Conservation (phyloP, 2,888 invertebrate genomes). For the Leptinotarsa haldemani region DNA sequence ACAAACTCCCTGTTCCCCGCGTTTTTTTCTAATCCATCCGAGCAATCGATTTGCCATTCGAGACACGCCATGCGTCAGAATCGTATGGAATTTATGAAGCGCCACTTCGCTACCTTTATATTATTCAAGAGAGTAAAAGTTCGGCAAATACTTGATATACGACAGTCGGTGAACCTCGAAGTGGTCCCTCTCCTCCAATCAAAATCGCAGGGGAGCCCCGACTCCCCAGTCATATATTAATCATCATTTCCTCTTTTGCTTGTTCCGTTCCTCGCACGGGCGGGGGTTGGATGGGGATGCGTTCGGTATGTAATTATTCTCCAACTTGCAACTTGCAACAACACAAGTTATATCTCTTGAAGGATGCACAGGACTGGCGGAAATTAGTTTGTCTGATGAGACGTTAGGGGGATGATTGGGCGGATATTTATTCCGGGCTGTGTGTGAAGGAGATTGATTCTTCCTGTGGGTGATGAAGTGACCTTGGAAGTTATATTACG, state of each 20-base stretch:
- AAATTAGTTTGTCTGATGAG: conserved; percentile 29
- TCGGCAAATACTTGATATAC: conserved; percentile 38
- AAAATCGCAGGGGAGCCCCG: conserved; percentile 47
- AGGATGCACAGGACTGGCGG: conserved; percentile 19
- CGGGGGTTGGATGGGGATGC: conserved; percentile 5
- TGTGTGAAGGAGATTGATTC: conserved; percentile 8
- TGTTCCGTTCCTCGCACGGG: conserved; percentile 24
- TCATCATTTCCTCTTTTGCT: conserved; percentile 39
- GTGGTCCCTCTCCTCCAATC: conserved; percentile 47
- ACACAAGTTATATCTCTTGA: conserved; percentile 16
- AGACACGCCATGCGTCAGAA: conserved; percentile 10
- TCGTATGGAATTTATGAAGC: conserved; percentile 4
- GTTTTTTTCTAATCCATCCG: neutral
- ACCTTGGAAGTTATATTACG: neutral
- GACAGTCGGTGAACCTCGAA: conserved; percentile 32
- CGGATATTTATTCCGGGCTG: conserved; percentile 20
- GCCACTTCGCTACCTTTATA: conserved; percentile 27
- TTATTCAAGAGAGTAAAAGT: conserved; percentile 33
- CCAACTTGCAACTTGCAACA: conserved; percentile 26
- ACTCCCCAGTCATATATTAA: conserved; percentile 54
- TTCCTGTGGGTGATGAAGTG: neutral
- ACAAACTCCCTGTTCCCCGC: neutral
- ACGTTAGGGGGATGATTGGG: conserved; percentile 12
- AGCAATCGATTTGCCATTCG: neutral
- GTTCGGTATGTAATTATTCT: conserved; percentile 30